phyloP scores from a whole-genome alignment of 1,140 invertebrate species.

The Zaprionus gabonicus region DNA sequence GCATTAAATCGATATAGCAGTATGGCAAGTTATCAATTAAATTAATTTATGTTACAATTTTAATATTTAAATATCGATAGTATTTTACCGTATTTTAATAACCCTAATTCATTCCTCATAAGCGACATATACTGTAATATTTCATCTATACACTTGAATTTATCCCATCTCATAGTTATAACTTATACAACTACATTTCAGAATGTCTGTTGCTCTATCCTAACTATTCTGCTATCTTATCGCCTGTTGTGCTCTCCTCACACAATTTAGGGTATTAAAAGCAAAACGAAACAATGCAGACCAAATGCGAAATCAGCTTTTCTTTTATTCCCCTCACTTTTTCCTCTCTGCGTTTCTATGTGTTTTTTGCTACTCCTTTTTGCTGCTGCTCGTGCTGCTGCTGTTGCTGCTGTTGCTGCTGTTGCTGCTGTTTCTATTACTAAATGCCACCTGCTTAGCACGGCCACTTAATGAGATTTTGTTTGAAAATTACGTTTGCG shows the following conservation, averaged over 20 bases:
- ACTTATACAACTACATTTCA: too few relatives aligned
- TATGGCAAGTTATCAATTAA: too few relatives aligned
- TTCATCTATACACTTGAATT: too few relatives aligned
- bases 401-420: conserved; percentile 6
- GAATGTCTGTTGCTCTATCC: not conserved
- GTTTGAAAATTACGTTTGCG: conserved; percentile 63
- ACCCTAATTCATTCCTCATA: too few relatives aligned
- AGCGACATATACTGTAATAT: too few relatives aligned
- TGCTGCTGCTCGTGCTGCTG: not conserved
- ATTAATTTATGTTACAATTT: too few relatives aligned
- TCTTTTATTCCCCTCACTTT: conserved; percentile 28
- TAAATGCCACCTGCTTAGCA: conserved; percentile 52
- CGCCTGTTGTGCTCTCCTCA: not conserved
- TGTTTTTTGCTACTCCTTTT: conserved; percentile 27
- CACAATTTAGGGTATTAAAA: conserved; percentile 7
- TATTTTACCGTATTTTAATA: too few relatives aligned
- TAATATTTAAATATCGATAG: too few relatives aligned
- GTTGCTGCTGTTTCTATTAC: conserved; percentile 16
- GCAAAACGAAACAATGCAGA: conserved; percentile 19
- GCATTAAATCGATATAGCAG: too few relatives aligned
- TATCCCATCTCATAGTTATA: too few relatives aligned
- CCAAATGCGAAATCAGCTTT: conserved; percentile 33
- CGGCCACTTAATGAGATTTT: conserved; percentile 76
- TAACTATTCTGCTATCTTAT: not conserved
- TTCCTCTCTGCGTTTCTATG: conserved; percentile 12